These are phyloP conservation scores for Microtus richardsoni DNA, from an alignment of 2,113 vertebrate species.

Conservation along the genomic window DNA sequence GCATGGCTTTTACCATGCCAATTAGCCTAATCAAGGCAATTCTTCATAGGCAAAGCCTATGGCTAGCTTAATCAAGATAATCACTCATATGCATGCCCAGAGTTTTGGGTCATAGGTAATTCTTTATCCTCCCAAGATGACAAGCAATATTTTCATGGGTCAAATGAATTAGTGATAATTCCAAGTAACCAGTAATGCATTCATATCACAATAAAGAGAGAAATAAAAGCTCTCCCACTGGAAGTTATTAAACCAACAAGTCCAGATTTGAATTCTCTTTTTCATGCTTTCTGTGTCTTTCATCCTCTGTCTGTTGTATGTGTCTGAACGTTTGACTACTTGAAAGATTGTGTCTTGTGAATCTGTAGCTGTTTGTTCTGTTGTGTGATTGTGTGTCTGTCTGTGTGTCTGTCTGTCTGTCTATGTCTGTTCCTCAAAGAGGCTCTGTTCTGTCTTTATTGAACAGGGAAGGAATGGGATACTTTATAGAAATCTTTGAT, in stretches of 20 bases:
- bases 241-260: background rate
- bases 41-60: background rate
- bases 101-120: background rate
- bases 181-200: background rate
- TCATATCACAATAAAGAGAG: background rate
- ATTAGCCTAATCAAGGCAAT: background rate
- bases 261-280: background rate
- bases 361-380: background rate
- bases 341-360: background rate
- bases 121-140: background rate
- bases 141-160: background rate
- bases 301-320: background rate
- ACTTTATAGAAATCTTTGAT: background rate
- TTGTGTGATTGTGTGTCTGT: background rate
- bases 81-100: background rate
- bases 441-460: background rate
- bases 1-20: background rate
- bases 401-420: background rate
- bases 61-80: background rate
- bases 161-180: background rate
- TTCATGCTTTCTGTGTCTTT: background rate
- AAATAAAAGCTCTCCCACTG: background rate
- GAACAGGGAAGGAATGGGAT: background rate
- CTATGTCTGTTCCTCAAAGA: background rate
- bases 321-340: background rate